Evolutionary conservation across 2,888 invertebrate species (phyloP).

Genomic region (Linnaemya vulpina): DNA sequence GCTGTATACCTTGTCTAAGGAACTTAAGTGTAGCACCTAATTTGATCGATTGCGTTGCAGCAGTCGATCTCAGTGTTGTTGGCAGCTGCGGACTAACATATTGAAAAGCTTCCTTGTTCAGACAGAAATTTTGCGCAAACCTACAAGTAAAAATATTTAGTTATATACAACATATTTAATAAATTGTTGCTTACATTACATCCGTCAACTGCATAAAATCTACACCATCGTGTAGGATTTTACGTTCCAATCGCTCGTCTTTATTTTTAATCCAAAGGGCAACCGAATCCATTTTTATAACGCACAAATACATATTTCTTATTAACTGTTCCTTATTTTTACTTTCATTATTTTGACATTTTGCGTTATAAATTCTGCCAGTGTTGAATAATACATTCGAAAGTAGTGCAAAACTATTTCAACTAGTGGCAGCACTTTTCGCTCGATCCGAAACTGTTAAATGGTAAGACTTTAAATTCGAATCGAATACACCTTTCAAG

Average conservation of each 20-base stretch:
- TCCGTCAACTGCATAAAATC: slow-evolving; percentile 41
- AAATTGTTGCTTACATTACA: no score
- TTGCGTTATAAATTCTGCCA: slow-evolving; percentile 24
- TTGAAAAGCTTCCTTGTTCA: no score
- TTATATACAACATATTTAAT: slow-evolving; percentile 10
- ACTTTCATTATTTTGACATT: slow-evolving; percentile 28
- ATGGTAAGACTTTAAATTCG: slow-evolving; percentile 12
- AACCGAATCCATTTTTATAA: no score
- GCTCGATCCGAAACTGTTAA: no score
- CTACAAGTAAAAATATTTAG: slow-evolving; percentile 1
- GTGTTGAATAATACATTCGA: slow-evolving; percentile 33
- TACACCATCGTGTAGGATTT: slow-evolving; percentile 36
- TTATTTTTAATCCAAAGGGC: slow-evolving; percentile 27
- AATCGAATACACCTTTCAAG: slow-evolving; percentile 20
- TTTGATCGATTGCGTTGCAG: no score
- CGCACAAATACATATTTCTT: no score
- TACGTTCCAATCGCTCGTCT: slow-evolving; percentile 42
- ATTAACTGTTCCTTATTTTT: slow-evolving; percentile 1
- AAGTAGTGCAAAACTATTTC: slow-evolving; percentile 36
- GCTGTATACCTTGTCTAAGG: no score
- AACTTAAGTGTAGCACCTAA: no score
- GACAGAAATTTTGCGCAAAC: no score
- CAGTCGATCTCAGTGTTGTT: no score
- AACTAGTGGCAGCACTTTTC: slow-evolving; percentile 31
- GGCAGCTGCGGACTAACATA: no score